Conservation (phyloP, 1,140 invertebrate species). For the Drosophila carrolli region DNA sequence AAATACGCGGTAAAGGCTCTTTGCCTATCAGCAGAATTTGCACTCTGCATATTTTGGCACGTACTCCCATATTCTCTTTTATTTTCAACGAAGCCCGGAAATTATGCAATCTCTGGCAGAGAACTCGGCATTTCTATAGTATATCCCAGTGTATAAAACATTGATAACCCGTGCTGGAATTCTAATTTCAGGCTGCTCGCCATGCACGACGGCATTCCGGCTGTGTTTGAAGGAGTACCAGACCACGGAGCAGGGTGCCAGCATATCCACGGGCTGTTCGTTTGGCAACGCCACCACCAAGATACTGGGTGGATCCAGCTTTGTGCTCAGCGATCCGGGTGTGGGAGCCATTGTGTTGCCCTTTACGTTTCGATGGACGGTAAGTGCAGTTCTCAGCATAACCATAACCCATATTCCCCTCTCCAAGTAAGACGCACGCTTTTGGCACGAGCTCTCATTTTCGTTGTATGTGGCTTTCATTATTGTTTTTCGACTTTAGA, state of each 20-base stretch:
- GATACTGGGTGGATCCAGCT: conserved; percentile 94
- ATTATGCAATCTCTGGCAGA: conserved; percentile 37
- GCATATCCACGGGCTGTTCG: conserved; percentile 90
- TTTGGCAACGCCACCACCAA: conserved; percentile 94
- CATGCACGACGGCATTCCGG: conserved; percentile 93
- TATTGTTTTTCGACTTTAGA: conserved; percentile 24
- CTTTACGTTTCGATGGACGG: conserved; percentile 96
- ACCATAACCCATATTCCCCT: not conserved
- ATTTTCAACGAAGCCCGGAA: not conserved
- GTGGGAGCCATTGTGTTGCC: conserved; percentile 91
- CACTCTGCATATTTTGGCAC: conserved; percentile 2
- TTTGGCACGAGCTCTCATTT: conserved; percentile 65
- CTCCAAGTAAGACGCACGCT: conserved; percentile 51
- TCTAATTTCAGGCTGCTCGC: conserved; percentile 83
- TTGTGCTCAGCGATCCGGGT: conserved; percentile 92
- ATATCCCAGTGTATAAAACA: not conserved
- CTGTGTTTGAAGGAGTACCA: conserved; percentile 97
- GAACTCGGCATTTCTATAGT: conserved; percentile 5
- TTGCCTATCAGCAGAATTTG: conserved; percentile 35
- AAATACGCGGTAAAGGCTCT: conserved; percentile 44
- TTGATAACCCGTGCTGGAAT: conserved; percentile 32
- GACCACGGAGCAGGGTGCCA: conserved; percentile 87
- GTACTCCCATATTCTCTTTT: not conserved
- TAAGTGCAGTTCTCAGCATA: conserved; percentile 86
- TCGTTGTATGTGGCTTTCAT: conserved; percentile 3